These are phyloP conservation scores for Formica exsecta DNA, from an alignment of 1,140 invertebrate species.

Conservation along the genomic window DNA sequence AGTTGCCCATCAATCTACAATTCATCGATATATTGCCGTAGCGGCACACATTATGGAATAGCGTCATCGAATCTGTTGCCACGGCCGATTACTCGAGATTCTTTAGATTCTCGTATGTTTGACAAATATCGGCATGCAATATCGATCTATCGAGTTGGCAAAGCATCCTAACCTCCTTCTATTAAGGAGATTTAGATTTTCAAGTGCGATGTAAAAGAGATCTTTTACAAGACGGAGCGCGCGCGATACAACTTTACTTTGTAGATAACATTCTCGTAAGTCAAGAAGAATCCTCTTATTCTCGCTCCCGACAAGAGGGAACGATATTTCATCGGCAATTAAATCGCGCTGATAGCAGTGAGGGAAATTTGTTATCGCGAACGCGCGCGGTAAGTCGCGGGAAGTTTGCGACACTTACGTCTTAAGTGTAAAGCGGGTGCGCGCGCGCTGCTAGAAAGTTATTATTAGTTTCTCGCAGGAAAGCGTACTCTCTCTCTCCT, in stretches of 20 bases:
- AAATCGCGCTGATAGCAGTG: constrained; percentile 53
- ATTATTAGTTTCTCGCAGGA: constrained; percentile 53
- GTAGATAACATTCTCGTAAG: constrained; percentile 20
- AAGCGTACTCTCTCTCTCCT: constrained; percentile 25
- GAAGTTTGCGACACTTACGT: constrained; percentile 58
- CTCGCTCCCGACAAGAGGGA: constrained; percentile 10
- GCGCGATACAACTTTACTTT: neutral
- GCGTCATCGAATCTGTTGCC: neutral
- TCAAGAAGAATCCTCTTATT: constrained; percentile 21
- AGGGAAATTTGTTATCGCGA: constrained; percentile 57
- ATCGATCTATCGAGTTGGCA: neutral
- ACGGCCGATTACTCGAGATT: neutral
- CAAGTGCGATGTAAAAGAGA: neutral
- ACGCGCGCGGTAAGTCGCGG: constrained; percentile 16
- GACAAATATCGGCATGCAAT: neutral
- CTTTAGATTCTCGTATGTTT: neutral
- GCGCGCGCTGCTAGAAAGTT: constrained; percentile 58
- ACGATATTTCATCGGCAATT: constrained; percentile 58
- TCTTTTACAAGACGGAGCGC: neutral
- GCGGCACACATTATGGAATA: constrained; percentile 25
- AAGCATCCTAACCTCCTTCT: neutral
- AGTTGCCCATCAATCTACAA: constrained; percentile 24
- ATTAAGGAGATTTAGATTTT: neutral
- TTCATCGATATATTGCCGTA: constrained; percentile 19
- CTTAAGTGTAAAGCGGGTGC: constrained; percentile 53